Base-by-base conservation (phyloP, 1,140 invertebrate genomes). In the Palaemon carinicauda region DNA sequence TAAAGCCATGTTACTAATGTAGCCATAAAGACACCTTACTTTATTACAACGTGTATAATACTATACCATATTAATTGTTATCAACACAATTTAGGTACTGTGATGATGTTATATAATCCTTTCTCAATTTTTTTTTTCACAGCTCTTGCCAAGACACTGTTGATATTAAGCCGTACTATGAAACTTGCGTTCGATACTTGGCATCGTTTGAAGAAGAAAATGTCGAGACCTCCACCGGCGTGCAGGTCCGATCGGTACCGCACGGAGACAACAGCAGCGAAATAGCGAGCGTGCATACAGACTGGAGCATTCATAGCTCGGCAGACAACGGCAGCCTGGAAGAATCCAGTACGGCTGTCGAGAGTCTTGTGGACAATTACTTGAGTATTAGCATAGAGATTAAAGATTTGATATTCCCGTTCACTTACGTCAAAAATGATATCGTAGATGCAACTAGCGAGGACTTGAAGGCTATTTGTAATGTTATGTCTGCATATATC, bases 91-190 rank as follows among this genome's bases (percentile, higher is more conserved):
- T 9, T 12, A 41, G 12, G 41, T 41, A 7, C 1, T 9, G 41
- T 41, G 7, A 41, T 7, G 7, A 7, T 41, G 12, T 41, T 9
- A 12, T 9, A 12, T 12, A 41, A 41, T 51, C 31, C 9, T 75
- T 29, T 53, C 0, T 52, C 4, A 27, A 21, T 19, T 69, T 27
- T 14, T 51, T 69, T 27, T 14, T 51, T 54, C 60, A 41, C 71
- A 83, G 82, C 54, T n/a, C 82, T 2, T 83, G 82, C 24, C 71
- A 83, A 24, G 73, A 75, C 4, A 17, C 52, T 27, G 82, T 77
- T 33, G 54, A 83, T 52, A 60, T 83, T 53, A 54, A 54, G 31
- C 71, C 82, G 1, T 83, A 75, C 82, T 60, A 77, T 24, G 41
- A 77, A 10, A 83, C 73, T 31, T 83, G 82, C 73, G 14, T 75